Percentiles rank a stretch among this genome's conserved stretches.
phyloP scores from a whole-genome alignment of 2,888 invertebrate species.

The Piscicola geometra region DNA sequence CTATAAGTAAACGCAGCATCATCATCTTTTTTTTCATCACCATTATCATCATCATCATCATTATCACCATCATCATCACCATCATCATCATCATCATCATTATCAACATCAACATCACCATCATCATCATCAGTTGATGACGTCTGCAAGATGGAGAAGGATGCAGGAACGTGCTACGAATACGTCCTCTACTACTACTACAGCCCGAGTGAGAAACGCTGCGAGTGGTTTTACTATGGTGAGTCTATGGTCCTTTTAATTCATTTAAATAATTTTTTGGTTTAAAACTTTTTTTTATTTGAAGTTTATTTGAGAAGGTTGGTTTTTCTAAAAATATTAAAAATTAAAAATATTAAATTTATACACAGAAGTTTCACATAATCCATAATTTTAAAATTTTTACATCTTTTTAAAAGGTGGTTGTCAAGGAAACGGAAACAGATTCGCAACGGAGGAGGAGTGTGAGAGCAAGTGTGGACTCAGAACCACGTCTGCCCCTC shows the following conservation, averaged over 20 bases:
- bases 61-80: too few relatives aligned
- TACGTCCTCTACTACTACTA: constrained; percentile 40
- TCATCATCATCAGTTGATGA: constrained; percentile 21
- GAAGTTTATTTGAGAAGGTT: not conserved
- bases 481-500: not conserved
- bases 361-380: not conserved
- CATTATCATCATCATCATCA: too few relatives aligned
- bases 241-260: too few relatives aligned
- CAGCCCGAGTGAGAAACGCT: constrained; percentile 37
- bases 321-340: not conserved
- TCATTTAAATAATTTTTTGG: too few relatives aligned
- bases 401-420: constrained; percentile 74
- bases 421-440: constrained; percentile 84
- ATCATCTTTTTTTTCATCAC: too few relatives aligned
- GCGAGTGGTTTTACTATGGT: constrained; percentile 72
- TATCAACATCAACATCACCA: too few relatives aligned
- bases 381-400: not conserved
- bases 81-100: too few relatives aligned
- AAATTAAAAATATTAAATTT: not conserved
- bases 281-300: not conserved
- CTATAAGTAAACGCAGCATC: too few relatives aligned
- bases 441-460: constrained; percentile 64
- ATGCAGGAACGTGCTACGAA: constrained; percentile 37
- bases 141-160: constrained; percentile 34
- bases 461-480: constrained; percentile 33